Percentiles rank a stretch among this genome's conserved stretches.
Conservation (phyloP, 2,113 vertebrate genomes). For the Crotalus helleri region DNA sequence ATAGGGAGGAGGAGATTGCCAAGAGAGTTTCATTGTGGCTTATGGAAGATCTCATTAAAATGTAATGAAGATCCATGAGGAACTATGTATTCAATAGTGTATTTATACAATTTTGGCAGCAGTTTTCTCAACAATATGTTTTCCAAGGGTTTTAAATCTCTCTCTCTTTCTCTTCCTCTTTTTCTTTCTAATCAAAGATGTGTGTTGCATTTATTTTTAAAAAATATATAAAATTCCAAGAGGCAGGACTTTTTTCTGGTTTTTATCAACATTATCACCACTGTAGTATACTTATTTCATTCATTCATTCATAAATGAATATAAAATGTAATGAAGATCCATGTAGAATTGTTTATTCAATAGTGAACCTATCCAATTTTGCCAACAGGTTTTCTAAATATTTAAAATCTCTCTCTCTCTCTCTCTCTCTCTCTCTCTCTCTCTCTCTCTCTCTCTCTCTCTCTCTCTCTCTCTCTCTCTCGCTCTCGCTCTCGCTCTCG, state of each 20-base stretch:
- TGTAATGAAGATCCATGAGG: neutral
- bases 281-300: neutral
- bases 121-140: neutral
- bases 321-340: neutral
- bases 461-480: neutral
- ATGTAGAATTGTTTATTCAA: neutral
- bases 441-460: neutral
- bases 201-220: neutral
- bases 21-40: neutral
- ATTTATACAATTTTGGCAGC: neutral
- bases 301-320: no score
- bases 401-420: neutral
- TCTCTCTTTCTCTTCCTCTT: neutral
- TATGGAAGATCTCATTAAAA: neutral
- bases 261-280: neutral
- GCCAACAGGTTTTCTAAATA: neutral
- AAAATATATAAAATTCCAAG: neutral
- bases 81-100: neutral
- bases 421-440: neutral
- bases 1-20: neutral
- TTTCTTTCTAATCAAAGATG: neutral
- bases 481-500: neutral
- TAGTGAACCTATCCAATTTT: neutral
- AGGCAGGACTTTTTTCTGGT: neutral
- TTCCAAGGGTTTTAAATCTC: neutral